A percentile compares a stretch with the other conserved stretches of the same genome.
Evolutionary conservation across 2,888 invertebrate genomes (phyloP).

Genomic region (Dicycla oo): DNA sequence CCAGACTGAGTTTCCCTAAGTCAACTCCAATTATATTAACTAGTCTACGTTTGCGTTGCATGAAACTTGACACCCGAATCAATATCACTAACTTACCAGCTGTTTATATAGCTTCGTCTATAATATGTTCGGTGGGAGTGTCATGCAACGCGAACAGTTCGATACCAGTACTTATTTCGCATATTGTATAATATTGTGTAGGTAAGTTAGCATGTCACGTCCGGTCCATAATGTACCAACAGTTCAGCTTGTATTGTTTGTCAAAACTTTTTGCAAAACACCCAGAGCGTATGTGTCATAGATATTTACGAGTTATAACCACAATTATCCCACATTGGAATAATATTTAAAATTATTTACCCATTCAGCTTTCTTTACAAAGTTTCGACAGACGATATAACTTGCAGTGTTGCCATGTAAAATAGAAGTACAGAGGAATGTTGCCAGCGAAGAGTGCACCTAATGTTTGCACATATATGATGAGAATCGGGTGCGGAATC

Average conservation of each 20-base stretch:
- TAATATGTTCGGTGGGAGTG: slow-evolving; percentile 42
- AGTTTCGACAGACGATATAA: slow-evolving; percentile 64
- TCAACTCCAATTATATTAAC: slow-evolving; percentile 69
- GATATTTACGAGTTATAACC: slow-evolving; percentile 31
- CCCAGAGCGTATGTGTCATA: slow-evolving; percentile 30
- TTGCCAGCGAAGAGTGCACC: slow-evolving; percentile 81
- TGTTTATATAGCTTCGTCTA: slow-evolving; percentile 18
- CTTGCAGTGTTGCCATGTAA: slow-evolving; percentile 70
- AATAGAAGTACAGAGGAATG: slow-evolving; percentile 72
- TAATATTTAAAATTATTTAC: slow-evolving; percentile 54
- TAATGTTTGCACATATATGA: slow-evolving; percentile 79
- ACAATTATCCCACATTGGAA: slow-evolving; percentile 56
- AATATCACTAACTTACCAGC: slow-evolving; percentile 23
- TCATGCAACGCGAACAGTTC: slow-evolving; percentile 65
- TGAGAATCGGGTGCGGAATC: slow-evolving; percentile 88
- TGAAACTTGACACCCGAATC: slow-evolving; percentile 39
- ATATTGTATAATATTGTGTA: slow-evolving; percentile 76
- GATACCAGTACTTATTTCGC: slow-evolving; percentile 75
- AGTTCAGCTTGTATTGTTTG: slow-evolving; percentile 62
- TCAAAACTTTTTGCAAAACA: slow-evolving; percentile 58
- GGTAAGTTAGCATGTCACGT: slow-evolving; percentile 80
- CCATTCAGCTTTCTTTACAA: slow-evolving; percentile 58
- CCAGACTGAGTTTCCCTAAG: slow-evolving; percentile 80
- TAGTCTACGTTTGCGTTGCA: slow-evolving; percentile 71
- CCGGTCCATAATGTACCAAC: slow-evolving; percentile 77